Base-by-base conservation (phyloP, 2,113 vertebrate genomes). In the Mobula hypostoma region DNA sequence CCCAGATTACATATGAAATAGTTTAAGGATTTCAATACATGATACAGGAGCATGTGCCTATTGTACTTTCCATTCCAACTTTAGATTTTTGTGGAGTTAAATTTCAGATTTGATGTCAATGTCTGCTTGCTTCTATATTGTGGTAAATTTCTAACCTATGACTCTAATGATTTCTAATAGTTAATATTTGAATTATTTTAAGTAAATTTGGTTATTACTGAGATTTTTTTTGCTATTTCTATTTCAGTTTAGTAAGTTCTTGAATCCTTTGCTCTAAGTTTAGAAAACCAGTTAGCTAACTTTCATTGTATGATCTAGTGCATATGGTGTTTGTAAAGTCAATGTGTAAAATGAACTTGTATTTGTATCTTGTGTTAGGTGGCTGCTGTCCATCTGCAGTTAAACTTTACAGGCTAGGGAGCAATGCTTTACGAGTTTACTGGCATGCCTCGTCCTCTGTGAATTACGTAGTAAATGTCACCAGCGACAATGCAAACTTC, bases 361-460 rank as follows among this genome's bases (percentile, higher is more conserved):
- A 56, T 93, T 93, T 93, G 9, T 93, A 72, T 56, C 56, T 93
- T 74, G 24, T 95, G 48, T 2, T 56, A 99, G 99, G 97, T 95
- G 96, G 97, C 91, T 99, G 98, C 94, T 99, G 98, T 95, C 98
- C 98, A 32, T 97, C 97, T 72, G 96, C 97, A 0, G 96, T 99
- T 94, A 98, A 97, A 95, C 96, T 99, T 7, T 98, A 98, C 2
- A 97, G 97, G 48, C 95, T 97, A 63, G 94, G 95, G 63, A 97
- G 96, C 95, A 97, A 96, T 6, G 96, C 97, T 6, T 97, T 99
- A 88, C 97, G 98, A 94, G 97, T 99, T 7, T 95, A 96, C 95
- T 99, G 98, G 99, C 96, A 94, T 93, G 96, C 97, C 29, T 94
- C 97, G 5, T 96, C 95, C 94, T 95, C 95, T 11, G 95, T 95